Evolutionary conservation across 2,888 invertebrate species (phyloP).

Genomic region (Agrochola litura): DNA sequence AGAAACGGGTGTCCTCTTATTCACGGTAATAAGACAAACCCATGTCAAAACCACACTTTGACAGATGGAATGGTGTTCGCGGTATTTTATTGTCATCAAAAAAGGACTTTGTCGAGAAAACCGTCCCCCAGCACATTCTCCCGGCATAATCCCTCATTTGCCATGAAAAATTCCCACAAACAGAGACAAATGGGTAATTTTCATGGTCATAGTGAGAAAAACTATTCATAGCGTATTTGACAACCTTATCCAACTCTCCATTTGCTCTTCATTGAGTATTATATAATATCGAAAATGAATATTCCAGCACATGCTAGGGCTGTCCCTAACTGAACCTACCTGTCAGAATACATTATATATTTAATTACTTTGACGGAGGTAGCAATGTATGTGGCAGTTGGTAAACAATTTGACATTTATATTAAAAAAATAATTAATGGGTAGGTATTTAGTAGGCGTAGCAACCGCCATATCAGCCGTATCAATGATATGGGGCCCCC

Average conservation of each 20-base stretch:
- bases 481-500: too few relatives aligned
- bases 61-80: constrained; percentile 16
- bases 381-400: constrained; percentile 19
- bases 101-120: neutral
- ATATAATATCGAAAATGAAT: constrained; percentile 52
- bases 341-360: constrained; percentile 31
- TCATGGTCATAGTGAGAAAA: neutral
- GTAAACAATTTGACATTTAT: constrained; percentile 25
- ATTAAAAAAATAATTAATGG: constrained; percentile 24
- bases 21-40: constrained; percentile 1
- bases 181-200: neutral
- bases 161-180: neutral
- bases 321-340: constrained; percentile 24
- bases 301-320: constrained; percentile 31
- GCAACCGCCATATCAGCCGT: too few relatives aligned
- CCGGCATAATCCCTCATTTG: constrained; percentile 13
- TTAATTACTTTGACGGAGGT: constrained; percentile 49
- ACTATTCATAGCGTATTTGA: constrained; percentile 10
- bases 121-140: too few relatives aligned
- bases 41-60: constrained; percentile 10
- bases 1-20: neutral
- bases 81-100: constrained; percentile 6
- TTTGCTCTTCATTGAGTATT: constrained; percentile 40
- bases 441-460: neutral
- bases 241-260: constrained; percentile 50